Evolutionary conservation across 2,113 vertebrate species (phyloP).

Genomic region (Archocentrus centrarchus): DNA sequence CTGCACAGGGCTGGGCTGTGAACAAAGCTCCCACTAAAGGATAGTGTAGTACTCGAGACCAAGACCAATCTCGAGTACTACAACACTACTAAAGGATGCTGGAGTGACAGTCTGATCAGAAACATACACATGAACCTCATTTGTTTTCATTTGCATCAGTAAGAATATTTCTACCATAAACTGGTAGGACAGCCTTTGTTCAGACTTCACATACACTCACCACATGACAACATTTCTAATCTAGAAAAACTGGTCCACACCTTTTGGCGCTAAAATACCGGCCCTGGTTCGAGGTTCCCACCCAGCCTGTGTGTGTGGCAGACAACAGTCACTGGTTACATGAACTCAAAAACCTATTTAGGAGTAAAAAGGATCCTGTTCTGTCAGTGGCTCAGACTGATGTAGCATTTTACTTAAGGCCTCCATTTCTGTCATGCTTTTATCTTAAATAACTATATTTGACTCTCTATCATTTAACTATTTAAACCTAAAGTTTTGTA

Average conservation of each 20-base stretch:
- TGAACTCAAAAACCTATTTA: fast-evolving
- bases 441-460: fast-evolving
- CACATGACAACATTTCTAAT: background rate
- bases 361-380: background rate
- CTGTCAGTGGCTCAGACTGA: background rate
- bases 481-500: fast-evolving
- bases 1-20: too few species aligned
- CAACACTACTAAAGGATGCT: too few species aligned
- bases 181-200: fast-evolving
- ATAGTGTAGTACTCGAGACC: too few species aligned
- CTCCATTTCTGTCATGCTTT: background rate
- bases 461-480: background rate
- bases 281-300: background rate
- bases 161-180: background rate
- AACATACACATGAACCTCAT: background rate
- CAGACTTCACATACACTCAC: too few species aligned
- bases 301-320: background rate
- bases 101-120: too few species aligned
- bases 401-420: fast-evolving
- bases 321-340: fast-evolving
- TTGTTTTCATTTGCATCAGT: background rate
- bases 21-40: too few species aligned
- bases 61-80: too few species aligned
- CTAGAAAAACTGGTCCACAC: fast-evolving
- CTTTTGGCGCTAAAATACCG: background rate